phyloP scores from a whole-genome alignment of 2,113 vertebrate species.

The Eulemur rufifrons region DNA sequence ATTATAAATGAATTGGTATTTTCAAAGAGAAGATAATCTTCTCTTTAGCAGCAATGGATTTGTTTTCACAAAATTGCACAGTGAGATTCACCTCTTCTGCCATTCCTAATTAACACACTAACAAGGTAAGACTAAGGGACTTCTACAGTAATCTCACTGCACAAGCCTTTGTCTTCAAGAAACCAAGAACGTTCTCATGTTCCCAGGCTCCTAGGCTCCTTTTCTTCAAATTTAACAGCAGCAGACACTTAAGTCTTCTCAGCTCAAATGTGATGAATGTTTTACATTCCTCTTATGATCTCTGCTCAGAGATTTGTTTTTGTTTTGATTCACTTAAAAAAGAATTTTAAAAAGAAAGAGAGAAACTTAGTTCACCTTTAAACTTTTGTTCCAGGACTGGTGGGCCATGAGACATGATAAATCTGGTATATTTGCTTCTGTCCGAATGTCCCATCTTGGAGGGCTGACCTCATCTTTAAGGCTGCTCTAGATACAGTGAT shows the following conservation, averaged over 20 bases:
- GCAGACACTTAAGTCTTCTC: constrained; percentile 31
- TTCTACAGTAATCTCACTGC: neutral
- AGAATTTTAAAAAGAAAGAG: constrained; percentile 11
- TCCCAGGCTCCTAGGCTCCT: neutral
- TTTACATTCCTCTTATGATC: constrained; percentile 62
- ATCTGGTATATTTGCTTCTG: constrained; percentile 40
- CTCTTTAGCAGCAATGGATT: constrained; percentile 16
- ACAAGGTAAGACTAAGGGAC: constrained; percentile 19
- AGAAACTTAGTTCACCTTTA: constrained; percentile 68
- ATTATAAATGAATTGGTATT: neutral
- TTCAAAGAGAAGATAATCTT: constrained; percentile 42
- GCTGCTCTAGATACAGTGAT: constrained; percentile 6
- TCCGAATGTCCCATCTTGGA: neutral
- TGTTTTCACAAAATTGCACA: constrained; percentile 17
- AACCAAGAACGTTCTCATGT: constrained; percentile 19
- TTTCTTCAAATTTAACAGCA: constrained; percentile 48
- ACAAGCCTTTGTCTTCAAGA: neutral
- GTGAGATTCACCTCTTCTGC: neutral
- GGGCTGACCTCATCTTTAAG: constrained; percentile 31
- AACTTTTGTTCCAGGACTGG: constrained; percentile 69
- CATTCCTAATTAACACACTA: constrained; percentile 2
- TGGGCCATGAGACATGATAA: constrained; percentile 35
- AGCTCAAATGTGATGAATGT: constrained; percentile 57
- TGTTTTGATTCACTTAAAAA: constrained; percentile 65
- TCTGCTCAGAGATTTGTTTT: constrained; percentile 61